Evolutionary conservation across 2,888 invertebrate species (phyloP), one percentile per base, ranked within the genome.

Genomic region (Boloria euphrosyne): DNA sequence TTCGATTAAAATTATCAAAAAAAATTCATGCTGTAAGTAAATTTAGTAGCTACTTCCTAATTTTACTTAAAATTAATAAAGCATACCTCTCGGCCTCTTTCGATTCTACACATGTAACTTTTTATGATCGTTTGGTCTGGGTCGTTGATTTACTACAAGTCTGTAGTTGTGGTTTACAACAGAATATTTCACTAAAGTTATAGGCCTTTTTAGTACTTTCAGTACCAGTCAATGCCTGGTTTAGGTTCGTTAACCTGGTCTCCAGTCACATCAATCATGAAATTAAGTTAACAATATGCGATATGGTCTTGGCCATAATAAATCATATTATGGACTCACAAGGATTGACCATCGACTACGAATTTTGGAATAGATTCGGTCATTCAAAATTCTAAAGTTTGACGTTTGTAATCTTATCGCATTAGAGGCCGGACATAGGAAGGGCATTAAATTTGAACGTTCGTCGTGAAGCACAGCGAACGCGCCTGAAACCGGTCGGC

Each of bases 401-500:
- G 79, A 74, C 75, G 80, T 76, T 79, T 79, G 83, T 88, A 89
- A 89, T 90, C 90, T 90, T 89, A 90, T 90, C 90, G 85, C 83
- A 83, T 85, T 85, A 83, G 86, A 86, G 87, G 81, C 90, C 91
- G 90, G 90, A 91, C 90, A 91, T 90, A 90, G 90, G 90, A 91
- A 91, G 90, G 90, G 88, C 89, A 90, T 90, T 89, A 89, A 87
- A 86, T 90, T 90, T 88, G 89, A 89, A 88, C 87, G 89, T 86
- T 88, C 86, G 86, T 84, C 84, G 86, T 84, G 84, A 80, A 82
- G 83, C 83, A 84, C 85, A 86, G 81, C 87, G 84, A 87, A 86
- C 90, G 86, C 87, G 90, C 87, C 89, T 86, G 88, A 87, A 92
- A 90, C 92, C 90, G 89, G 92, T 91, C 87, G 89, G 84, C 86